A percentile compares a stretch with the other conserved stretches of the same genome.
phyloP scores from a whole-genome alignment of 2,113 vertebrate genomes.

The Limanda limanda region DNA sequence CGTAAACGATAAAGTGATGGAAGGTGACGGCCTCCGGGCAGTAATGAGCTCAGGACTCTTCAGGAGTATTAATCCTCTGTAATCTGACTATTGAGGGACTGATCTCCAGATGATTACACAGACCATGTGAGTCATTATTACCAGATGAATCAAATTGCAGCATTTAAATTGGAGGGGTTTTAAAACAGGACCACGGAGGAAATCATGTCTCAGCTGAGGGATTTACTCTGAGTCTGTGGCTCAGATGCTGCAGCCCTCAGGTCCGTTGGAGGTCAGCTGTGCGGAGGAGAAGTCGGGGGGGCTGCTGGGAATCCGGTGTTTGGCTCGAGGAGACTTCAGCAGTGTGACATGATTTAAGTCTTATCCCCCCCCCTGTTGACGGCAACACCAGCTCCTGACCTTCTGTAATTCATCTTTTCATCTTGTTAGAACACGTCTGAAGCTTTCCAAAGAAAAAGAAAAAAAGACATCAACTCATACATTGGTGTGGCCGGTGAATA shows the following conservation, averaged over 20 bases:
- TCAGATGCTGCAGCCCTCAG: conserved; percentile 33
- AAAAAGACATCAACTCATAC: neutral
- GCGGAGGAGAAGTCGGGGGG: conserved; percentile 10
- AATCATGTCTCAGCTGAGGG: conserved; percentile 32
- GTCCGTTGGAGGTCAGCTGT: conserved; percentile 29
- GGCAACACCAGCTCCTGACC: neutral
- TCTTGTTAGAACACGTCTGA: conserved; percentile 37
- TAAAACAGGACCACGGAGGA: neutral
- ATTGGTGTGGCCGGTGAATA: neutral
- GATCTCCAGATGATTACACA: conserved; percentile 63
- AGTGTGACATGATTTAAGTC: conserved; percentile 24
- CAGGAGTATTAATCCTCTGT: conserved; percentile 67
- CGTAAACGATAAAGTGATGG: conserved; percentile 15
- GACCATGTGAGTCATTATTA: conserved; percentile 45
- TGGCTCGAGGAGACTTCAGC: conserved; percentile 39
- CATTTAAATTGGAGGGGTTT: conserved; percentile 54
- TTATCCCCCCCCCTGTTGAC: conserved; percentile 42
- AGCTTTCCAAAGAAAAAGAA: neutral
- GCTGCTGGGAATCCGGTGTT: conserved; percentile 33
- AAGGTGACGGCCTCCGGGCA: conserved; percentile 27
- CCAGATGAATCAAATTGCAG: conserved; percentile 41
- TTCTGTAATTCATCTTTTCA: neutral
- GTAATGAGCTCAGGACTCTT: conserved; percentile 54
- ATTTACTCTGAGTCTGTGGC: conserved; percentile 18
- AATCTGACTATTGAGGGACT: conserved; percentile 49